Evolutionary conservation across 2,113 vertebrate genomes (phyloP).

Genomic region (Embiotoca jacksoni): DNA sequence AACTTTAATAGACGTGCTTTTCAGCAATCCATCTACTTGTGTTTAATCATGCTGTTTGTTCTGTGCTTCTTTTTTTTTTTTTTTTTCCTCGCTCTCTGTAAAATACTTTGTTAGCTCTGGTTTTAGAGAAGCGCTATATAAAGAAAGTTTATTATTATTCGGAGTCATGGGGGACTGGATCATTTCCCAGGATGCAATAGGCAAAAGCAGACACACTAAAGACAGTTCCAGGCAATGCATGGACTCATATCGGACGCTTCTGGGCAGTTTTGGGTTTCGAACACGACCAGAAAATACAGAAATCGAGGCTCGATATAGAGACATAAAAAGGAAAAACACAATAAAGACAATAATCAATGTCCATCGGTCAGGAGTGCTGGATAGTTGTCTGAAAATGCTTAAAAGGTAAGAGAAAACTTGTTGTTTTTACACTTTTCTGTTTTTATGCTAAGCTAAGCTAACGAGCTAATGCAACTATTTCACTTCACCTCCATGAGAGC

Average conservation of each 20-base stretch:
- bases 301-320: neutral
- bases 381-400: neutral
- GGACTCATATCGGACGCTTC: conserved; percentile 44
- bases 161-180: conserved; percentile 59
- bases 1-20: conserved; percentile 29
- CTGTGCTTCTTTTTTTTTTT: conserved; percentile 16
- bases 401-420: neutral
- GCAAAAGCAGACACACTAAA: conserved; percentile 46
- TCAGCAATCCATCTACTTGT: conserved; percentile 3
- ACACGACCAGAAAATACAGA: neutral
- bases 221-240: conserved; percentile 32
- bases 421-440: neutral
- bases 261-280: neutral
- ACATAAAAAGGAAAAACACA: neutral
- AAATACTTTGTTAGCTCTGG: conserved; percentile 65
- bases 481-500: neutral
- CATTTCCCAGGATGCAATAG: conserved; percentile 69
- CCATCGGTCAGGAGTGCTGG: neutral
- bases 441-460: neutral
- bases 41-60: conserved; percentile 44
- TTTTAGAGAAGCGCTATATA: conserved; percentile 71
- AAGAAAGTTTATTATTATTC: conserved; percentile 77
- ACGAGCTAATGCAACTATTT: neutral
- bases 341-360: neutral
- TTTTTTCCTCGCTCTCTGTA: conserved; percentile 45